Percentiles rank a stretch among this genome's conserved stretches.
These are phyloP conservation scores for Taurulus bubalis DNA, from an alignment of 2,113 vertebrate species.

Conservation along the genomic window DNA sequence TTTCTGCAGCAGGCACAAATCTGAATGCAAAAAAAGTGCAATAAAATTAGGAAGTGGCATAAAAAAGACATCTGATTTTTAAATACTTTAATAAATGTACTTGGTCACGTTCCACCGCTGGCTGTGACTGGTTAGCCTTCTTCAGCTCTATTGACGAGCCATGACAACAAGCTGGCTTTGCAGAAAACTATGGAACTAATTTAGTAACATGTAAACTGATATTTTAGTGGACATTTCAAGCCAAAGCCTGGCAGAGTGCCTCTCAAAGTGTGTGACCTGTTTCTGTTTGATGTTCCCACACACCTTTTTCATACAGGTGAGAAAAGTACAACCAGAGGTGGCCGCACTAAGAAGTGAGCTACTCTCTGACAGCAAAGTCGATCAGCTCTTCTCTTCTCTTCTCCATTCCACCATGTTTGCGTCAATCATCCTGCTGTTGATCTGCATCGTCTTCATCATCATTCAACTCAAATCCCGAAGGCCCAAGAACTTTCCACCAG, in stretches of 20 bases:
- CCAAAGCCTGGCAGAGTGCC: not conserved
- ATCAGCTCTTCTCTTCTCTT: not conserved
- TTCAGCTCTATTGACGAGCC: not conserved
- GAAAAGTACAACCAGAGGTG: slow-evolving; percentile 21
- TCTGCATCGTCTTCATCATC: slow-evolving; percentile 64
- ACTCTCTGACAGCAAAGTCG: not conserved
- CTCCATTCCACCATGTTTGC: slow-evolving; percentile 65
- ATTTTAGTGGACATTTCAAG: not conserved
- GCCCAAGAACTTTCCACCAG: slow-evolving; percentile 82
- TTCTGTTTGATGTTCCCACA: not conserved
- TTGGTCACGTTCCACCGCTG: not conserved
- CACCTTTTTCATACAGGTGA: not conserved
- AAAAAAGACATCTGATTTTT: not conserved
- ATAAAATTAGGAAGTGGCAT: not conserved
- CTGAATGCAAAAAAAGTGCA: not conserved
- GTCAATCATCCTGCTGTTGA: slow-evolving; percentile 61
- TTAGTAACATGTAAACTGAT: not conserved
- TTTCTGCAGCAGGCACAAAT: no score
- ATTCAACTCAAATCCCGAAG: slow-evolving; percentile 62
- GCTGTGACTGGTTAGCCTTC: not conserved
- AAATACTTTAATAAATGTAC: not conserved
- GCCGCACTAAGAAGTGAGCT: not conserved
- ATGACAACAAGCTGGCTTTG: not conserved
- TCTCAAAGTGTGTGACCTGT: not conserved
- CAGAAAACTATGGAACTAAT: not conserved